phyloP scores from a whole-genome alignment of 1,140 invertebrate genomes.

The Drosophila ironensis region DNA sequence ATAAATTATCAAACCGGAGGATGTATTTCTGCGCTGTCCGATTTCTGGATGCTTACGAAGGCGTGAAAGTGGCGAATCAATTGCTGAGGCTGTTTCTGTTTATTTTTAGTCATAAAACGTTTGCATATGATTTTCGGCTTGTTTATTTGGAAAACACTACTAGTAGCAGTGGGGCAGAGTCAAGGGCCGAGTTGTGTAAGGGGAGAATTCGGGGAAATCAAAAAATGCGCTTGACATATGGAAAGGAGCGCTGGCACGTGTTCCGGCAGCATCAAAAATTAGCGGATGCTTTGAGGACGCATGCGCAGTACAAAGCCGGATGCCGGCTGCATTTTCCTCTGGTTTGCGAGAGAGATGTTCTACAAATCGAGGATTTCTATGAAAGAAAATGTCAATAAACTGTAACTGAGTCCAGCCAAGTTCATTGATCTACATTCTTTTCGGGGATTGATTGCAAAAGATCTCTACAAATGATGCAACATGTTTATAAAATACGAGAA shows the following conservation, averaged over 20 bases:
- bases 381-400: too few species aligned
- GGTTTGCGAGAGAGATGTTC: too few species aligned
- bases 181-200: too few species aligned
- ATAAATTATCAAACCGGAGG: constrained; percentile 54
- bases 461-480: too few species aligned
- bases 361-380: too few species aligned
- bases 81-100: constrained; percentile 48
- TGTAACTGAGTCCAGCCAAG: too few species aligned
- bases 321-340: too few species aligned
- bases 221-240: constrained; percentile 30
- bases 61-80: constrained; percentile 42
- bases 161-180: not conserved
- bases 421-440: too few species aligned
- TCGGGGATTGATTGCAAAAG: too few species aligned
- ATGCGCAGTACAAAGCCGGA: constrained; percentile 37
- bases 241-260: constrained; percentile 16
- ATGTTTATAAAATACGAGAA: too few species aligned
- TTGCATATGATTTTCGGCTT: constrained; percentile 56
- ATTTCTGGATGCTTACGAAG: constrained; percentile 14
- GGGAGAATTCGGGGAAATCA: not conserved
- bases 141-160: constrained; percentile 42
- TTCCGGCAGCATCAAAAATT: constrained; percentile 25
- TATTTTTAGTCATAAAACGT: constrained; percentile 73
- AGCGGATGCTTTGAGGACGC: constrained; percentile 17
- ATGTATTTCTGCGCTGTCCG: constrained; percentile 28